These are phyloP conservation scores for Tachina lurida DNA, from an alignment of 2,888 invertebrate genomes.

Conservation along the genomic window DNA sequence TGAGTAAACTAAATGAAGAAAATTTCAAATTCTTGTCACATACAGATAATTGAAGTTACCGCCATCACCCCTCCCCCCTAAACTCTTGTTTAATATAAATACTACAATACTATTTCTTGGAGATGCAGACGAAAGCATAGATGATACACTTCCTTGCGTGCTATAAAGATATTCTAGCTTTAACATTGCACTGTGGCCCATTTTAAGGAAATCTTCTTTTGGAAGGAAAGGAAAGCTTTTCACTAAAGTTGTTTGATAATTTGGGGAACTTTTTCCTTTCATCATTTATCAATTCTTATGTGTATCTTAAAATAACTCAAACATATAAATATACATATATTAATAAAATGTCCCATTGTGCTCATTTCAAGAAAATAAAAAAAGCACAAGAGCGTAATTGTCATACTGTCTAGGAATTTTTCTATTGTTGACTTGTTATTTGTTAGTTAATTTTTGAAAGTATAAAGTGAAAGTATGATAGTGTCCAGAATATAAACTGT, in stretches of 20 bases:
- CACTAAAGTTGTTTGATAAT: too few species aligned
- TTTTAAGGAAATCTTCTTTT: too few species aligned
- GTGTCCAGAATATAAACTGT: slow-evolving; percentile 31
- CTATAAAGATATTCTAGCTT: slow-evolving; percentile 1
- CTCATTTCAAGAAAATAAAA: neutral
- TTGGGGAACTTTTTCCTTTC: too few species aligned
- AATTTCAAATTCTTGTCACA: slow-evolving; percentile 69
- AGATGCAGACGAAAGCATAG: neutral
- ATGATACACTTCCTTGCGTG: neutral
- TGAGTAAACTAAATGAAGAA: slow-evolving; percentile 51
- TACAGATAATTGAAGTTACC: slow-evolving; percentile 59
- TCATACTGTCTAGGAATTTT: slow-evolving; percentile 22
- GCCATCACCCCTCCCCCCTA: neutral
- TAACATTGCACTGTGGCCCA: neutral
- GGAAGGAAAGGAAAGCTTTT: too few species aligned
- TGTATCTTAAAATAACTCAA: too few species aligned
- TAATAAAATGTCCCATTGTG: neutral
- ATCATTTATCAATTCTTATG: too few species aligned
- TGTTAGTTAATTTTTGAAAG: slow-evolving; percentile 20
- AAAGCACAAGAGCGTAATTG: neutral
- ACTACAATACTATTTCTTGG: neutral
- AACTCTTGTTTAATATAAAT: neutral
- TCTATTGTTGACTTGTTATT: slow-evolving; percentile 21
- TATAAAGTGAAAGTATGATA: slow-evolving; percentile 57
- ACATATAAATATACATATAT: too few species aligned